Evolutionary conservation across 2,888 invertebrate species (phyloP).

Genomic region (Drosophila neonasuta): DNA sequence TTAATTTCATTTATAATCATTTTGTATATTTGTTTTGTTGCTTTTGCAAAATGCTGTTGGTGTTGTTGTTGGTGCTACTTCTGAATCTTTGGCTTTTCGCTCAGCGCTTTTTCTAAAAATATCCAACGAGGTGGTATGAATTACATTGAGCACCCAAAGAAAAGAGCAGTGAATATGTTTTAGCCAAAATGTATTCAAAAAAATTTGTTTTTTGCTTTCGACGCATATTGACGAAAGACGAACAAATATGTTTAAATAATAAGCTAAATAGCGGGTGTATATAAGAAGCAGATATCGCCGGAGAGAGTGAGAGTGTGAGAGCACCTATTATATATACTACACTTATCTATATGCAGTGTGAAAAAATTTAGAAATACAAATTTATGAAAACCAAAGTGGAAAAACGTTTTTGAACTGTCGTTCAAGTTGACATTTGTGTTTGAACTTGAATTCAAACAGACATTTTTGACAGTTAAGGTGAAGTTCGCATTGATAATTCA

Average conservation of each 20-base stretch:
- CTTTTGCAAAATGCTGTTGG: constrained; percentile 21
- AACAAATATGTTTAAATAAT: constrained; percentile 73
- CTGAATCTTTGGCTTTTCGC: constrained; percentile 27
- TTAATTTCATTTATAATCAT: constrained; percentile 74
- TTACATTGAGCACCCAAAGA: constrained; percentile 63
- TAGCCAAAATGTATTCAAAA: constrained; percentile 50
- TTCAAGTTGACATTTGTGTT: constrained; percentile 50
- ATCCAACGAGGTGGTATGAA: constrained; percentile 67
- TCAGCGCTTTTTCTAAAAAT: constrained; percentile 64
- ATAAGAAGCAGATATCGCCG: constrained; percentile 45
- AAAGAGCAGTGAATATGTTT: constrained; percentile 58
- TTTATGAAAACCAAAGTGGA: constrained; percentile 32
- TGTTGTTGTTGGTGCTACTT: constrained; percentile 30
- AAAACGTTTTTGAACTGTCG: constrained; percentile 36
- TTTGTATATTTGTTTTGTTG: constrained; percentile 72
- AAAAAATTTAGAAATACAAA: constrained; percentile 11
- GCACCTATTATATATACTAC: constrained; percentile 8
- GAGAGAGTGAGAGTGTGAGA: constrained; percentile 12
- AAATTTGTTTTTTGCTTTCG: constrained; percentile 50
- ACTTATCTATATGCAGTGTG: constrained; percentile 18
- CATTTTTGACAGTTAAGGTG: constrained; percentile 57
- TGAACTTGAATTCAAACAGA: constrained; percentile 69
- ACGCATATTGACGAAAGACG: constrained; percentile 66
- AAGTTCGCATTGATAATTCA: constrained; percentile 9
- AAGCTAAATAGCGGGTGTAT: constrained; percentile 52